Evolutionary conservation across 2,797 vertebrate species (phyloP).

Genomic region (Valencia hispanica): DNA sequence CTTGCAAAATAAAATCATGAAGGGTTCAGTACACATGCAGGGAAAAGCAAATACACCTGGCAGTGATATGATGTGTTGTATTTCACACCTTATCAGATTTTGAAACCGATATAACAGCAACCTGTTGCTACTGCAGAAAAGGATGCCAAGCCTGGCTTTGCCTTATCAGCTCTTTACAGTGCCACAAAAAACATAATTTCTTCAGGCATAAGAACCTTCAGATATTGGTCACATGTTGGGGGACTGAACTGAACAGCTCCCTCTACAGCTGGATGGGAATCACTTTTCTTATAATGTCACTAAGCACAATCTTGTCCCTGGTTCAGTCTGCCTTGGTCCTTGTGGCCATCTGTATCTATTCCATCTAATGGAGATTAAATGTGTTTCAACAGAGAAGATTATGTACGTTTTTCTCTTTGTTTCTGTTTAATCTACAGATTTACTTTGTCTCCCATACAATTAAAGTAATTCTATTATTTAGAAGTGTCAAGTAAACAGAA

Average conservation of each 20-base stretch:
- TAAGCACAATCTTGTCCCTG: not conserved
- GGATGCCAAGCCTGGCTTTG: slow-evolving; percentile 32
- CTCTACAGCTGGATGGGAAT: slow-evolving; percentile 52
- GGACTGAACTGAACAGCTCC: slow-evolving; percentile 51
- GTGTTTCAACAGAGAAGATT: slow-evolving; percentile 40
- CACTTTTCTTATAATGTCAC: slow-evolving; percentile 18
- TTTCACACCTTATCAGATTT: slow-evolving; percentile 72
- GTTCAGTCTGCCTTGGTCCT: not conserved
- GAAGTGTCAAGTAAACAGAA: not conserved
- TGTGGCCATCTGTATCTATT: slow-evolving; percentile 38
- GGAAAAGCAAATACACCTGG: slow-evolving; percentile 14
- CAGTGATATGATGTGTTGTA: slow-evolving; percentile 34
- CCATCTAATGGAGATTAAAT: slow-evolving; percentile 29
- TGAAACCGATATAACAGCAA: slow-evolving; percentile 42
- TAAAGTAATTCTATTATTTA: not conserved
- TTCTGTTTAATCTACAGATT: slow-evolving; percentile 2
- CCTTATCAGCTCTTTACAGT: slow-evolving; percentile 68
- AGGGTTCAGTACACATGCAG: not conserved
- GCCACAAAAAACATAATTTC: slow-evolving; percentile 51
- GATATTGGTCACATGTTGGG: slow-evolving; percentile 2
- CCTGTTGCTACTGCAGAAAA: slow-evolving; percentile 67
- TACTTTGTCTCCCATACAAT: not conserved
- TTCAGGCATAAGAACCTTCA: slow-evolving; percentile 18
- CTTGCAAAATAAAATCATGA: slow-evolving; percentile 17
- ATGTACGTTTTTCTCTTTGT: slow-evolving; percentile 34